These are phyloP conservation scores for Caenorhabditis uteleia DNA, from an alignment of 2,888 invertebrate species.

Conservation along the genomic window DNA sequence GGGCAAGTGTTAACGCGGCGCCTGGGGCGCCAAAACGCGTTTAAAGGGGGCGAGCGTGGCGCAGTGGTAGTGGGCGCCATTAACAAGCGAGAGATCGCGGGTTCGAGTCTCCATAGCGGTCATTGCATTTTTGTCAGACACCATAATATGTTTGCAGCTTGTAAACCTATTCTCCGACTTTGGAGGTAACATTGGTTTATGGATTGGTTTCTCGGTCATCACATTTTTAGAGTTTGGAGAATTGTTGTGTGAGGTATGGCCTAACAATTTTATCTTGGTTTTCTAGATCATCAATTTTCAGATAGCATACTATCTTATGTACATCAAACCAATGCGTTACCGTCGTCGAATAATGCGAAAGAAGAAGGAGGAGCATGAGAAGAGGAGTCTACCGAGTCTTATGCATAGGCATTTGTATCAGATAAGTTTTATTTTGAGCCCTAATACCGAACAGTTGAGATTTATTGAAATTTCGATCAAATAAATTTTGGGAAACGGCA, in stretches of 20 bases:
- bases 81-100: too few species aligned
- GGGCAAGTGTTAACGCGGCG: background rate
- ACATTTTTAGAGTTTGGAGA: conserved; percentile 53
- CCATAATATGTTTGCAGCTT: conserved; percentile 54
- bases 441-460: too few species aligned
- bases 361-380: conserved; percentile 6
- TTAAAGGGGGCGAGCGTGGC: too few species aligned
- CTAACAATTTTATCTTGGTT: background rate
- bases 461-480: too few species aligned
- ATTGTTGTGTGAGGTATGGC: conserved; percentile 41
- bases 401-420: conserved; percentile 6
- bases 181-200: conserved; percentile 70
- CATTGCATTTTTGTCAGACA: too few species aligned
- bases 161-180: conserved; percentile 69
- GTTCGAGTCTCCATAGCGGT: too few species aligned
- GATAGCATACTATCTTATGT: conserved; percentile 8
- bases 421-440: background rate
- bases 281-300: background rate
- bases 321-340: conserved; percentile 11
- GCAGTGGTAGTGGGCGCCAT: too few species aligned
- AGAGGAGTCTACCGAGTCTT: background rate
- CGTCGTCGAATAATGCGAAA: background rate
- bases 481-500: too few species aligned
- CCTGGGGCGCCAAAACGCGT: background rate
- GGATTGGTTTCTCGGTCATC: conserved; percentile 69